Base-by-base conservation (phyloP, 2,888 invertebrate species). In the Thera britannica region DNA sequence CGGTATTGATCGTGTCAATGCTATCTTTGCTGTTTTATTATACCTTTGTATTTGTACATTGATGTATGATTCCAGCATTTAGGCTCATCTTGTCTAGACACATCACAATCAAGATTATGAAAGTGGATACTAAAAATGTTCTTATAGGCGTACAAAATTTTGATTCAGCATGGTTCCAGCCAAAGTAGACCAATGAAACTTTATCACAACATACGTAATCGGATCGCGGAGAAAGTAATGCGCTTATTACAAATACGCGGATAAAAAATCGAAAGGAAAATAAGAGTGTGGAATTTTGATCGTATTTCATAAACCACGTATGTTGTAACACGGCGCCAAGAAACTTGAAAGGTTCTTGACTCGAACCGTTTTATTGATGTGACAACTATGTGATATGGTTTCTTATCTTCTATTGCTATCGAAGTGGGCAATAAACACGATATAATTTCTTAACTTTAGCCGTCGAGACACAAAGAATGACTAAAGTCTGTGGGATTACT, bases 161-260 rank as follows among this genome's bases (percentile, higher is more conserved):
- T 72, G 80, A 82, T 79, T 84, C 80, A 79, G 80, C 79, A 77
- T 79, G 76, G 76, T 77, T 81, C 71, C 75, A 74, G 77, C 77
- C 74, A 77, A 84, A 79, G 78, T 81, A 67, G 83, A 79, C 72
- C 81, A 76, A 79, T 83, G 82, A 83, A 85, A 86, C 82, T 83
- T 84, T 84, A 87, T 85, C 84, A 83, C 79, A 71, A 79, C 79
- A 79, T 70, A 81, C 85, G 90, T 89, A 90, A 91, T 90, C 88
- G 85, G 83, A 87, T 84, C 82, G 81, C 81, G 81, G 92, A 90
- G 92, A 92, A 92, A 93, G 93, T 91, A 84, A 82, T 83, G 83
- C 82, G 84, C 83, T 87, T 83, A 85, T 87, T 83, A 84, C 82
- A 80, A 79, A 83, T 79, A 81, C 79, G 74, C 77, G 77, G 80